phyloP scores from a whole-genome alignment of 2,113 vertebrate genomes.

The Notarius lentiginosus region DNA sequence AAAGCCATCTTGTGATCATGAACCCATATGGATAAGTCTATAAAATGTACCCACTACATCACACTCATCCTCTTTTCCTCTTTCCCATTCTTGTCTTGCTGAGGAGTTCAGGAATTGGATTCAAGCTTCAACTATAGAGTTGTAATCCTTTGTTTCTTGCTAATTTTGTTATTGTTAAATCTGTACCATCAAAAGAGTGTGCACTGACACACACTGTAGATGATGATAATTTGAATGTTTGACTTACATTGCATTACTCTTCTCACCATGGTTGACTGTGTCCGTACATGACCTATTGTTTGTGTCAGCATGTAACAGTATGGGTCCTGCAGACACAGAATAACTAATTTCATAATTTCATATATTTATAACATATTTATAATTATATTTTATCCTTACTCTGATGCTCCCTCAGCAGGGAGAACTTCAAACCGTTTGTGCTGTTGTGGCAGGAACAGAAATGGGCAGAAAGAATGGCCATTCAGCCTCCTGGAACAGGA shows the following conservation, averaged over 20 bases:
- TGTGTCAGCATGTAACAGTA: neutral
- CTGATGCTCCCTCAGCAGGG: neutral
- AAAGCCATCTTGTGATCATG: neutral
- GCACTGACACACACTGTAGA: neutral
- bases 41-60: neutral
- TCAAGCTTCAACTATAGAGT: neutral
- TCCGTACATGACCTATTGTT: neutral
- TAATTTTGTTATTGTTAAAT: neutral
- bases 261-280: neutral
- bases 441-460: neutral
- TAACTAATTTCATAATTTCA: neutral
- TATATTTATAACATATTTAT: neutral
- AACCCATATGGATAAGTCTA: neutral
- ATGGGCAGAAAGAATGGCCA: neutral
- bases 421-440: neutral
- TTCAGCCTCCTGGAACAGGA: neutral
- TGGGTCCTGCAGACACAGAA: neutral
- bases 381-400: neutral
- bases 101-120: neutral
- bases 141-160: neutral
- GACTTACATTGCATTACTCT: too few species aligned
- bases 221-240: neutral
- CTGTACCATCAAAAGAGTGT: neutral
- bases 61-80: neutral
- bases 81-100: neutral